Evolutionary conservation across 2,888 invertebrate genomes (phyloP).

Genomic region (Drosophila robusta): DNA sequence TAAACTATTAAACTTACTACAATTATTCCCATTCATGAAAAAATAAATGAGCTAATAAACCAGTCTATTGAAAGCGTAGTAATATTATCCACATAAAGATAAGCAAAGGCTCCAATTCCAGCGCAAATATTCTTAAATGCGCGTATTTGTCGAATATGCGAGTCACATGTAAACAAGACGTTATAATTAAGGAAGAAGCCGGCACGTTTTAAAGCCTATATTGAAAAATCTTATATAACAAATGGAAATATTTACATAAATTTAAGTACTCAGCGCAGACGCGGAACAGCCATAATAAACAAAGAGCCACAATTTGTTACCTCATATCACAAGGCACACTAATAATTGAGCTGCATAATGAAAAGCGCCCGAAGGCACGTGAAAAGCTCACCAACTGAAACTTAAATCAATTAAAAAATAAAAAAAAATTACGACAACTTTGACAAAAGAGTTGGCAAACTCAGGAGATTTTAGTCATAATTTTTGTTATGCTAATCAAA

Average conservation of each 20-base stretch:
- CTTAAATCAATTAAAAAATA: conserved; percentile 17
- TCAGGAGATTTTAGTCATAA: conserved; percentile 25
- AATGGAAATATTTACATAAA: conserved; percentile 33
- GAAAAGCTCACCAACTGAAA: conserved; percentile 8
- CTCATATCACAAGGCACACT: conserved; percentile 8
- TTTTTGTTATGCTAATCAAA: conserved; percentile 50
- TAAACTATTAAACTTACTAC: too few species aligned
- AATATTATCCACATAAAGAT: background rate
- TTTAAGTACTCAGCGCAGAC: background rate
- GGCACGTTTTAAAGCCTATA: conserved; percentile 1
- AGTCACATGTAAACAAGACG: conserved; percentile 7
- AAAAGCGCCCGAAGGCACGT: conserved; percentile 12
- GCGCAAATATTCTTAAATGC: conserved; percentile 7
- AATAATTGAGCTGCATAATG: conserved; percentile 18
- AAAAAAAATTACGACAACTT: conserved; percentile 22
- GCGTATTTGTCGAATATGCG: background rate
- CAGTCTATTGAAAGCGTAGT: background rate
- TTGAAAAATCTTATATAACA: conserved; percentile 17
- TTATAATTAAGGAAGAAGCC: background rate
- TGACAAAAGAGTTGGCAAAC: conserved; percentile 22
- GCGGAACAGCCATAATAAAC: conserved; percentile 11
- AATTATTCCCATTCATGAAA: too few species aligned
- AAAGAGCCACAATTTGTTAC: conserved; percentile 22
- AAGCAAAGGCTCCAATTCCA: background rate
- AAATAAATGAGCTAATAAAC: too few species aligned